phyloP scores from a whole-genome alignment of 2,888 invertebrate genomes.

The Azorinus chamasolen region DNA sequence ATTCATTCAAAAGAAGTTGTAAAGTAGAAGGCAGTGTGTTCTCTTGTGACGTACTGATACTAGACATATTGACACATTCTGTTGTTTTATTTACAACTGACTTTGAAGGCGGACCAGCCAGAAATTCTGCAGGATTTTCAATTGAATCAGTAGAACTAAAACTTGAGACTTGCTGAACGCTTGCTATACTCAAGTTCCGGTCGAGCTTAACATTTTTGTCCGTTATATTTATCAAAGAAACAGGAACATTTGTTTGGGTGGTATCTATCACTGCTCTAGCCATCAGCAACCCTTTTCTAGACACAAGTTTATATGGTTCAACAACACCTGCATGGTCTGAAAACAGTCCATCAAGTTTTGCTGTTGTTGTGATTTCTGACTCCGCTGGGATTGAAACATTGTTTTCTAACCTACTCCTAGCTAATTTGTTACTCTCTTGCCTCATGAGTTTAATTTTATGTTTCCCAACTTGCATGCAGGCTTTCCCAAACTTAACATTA shows the following conservation, averaged over 20 bases:
- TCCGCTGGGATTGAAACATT: constrained; percentile 26
- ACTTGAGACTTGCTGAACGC: constrained; percentile 19
- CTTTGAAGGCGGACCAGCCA: too few species aligned
- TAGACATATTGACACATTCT: too few species aligned
- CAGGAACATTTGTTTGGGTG: constrained; percentile 5
- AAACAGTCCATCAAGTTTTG: constrained; percentile 18
- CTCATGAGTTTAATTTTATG: constrained; percentile 37
- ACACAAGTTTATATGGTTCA: constrained; percentile 20
- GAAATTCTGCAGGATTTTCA: too few species aligned
- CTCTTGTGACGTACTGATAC: neutral
- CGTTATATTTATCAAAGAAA: constrained; percentile 32
- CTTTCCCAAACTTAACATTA: constrained; percentile 31
- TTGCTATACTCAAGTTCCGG: constrained; percentile 19
- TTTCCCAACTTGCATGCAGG: constrained; percentile 24
- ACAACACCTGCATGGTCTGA: neutral
- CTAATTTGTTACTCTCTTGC: neutral
- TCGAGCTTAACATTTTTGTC: constrained; percentile 21
- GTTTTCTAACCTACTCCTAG: constrained; percentile 7
- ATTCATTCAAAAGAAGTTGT: constrained; percentile 19
- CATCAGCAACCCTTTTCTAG: constrained; percentile 25
- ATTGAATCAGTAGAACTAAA: neutral
- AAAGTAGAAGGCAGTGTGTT: constrained; percentile 25
- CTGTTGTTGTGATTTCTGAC: constrained; percentile 12
- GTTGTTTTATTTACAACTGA: too few species aligned
- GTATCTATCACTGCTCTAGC: constrained; percentile 19